Base-by-base conservation (phyloP, 2,113 vertebrate species). In the Ranitomeya imitator region DNA sequence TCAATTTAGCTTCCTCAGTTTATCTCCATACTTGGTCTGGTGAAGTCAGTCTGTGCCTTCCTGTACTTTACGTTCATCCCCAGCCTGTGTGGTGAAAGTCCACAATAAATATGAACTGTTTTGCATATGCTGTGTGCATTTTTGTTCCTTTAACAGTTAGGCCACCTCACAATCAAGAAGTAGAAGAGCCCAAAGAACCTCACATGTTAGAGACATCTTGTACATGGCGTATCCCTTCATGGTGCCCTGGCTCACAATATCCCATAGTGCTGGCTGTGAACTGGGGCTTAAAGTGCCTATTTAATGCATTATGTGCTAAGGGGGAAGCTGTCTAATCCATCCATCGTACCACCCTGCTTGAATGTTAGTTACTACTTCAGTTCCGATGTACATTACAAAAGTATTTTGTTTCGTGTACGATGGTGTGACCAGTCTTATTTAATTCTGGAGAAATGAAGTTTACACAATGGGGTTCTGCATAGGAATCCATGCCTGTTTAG, bases 51-150 rank as follows among this genome's bases (percentile, higher is more conserved):
- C 76, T 71, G 86, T 87, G 86, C 86, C 86, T 87, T 87, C 86
- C 26, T 80, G 74, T 87, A 63, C 77, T 69, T 79, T 80, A 8
- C 51, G 21, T 86, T 71, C 26, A 45, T 59, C 76, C 86, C 18
- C 63, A 69, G 61, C 63, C 67, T 54, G 71, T 87, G 86, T 87
- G 86, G 86, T 80, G 78, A 79, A 57, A 57, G 18, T 87, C 86
- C 77, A 87, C 86, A 87, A 87, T 87, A 87, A 87, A 87, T 87
- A 79, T 87, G 86, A 80, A 87, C 86, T 71, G 23, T 69, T 87
- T 80, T 80, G 61, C 61, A 80, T 65, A 71, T 87, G 60, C 37
- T 65, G 63, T 71, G 85, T 79, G 37, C 37, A 79, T 79, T 79
- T 86, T 55, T 63, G 74, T 79, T 45, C 5, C 9, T 55, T 31